A percentile compares a stretch with the other conserved stretches of the same genome.
Evolutionary conservation across 2,888 invertebrate species (phyloP).

Genomic region (Diplolepis rosae): DNA sequence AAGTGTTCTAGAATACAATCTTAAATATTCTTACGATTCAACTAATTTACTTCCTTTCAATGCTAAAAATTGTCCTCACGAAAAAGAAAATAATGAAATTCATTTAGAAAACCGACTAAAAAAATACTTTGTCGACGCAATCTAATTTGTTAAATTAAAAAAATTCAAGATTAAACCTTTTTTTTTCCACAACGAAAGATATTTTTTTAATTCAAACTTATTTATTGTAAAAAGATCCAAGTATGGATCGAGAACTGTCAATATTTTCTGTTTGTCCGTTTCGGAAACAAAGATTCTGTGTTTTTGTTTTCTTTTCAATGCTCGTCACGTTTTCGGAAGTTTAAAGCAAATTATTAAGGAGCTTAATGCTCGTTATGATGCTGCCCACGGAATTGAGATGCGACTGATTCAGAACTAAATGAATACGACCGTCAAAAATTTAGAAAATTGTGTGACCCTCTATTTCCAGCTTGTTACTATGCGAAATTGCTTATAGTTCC

Average conservation of each 20-base stretch:
- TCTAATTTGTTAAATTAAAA: neutral
- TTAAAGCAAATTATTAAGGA: slow-evolving; percentile 19
- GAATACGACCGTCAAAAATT: neutral
- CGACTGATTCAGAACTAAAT: neutral
- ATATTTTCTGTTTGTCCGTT: neutral
- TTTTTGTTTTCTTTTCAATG: neutral
- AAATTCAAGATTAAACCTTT: neutral
- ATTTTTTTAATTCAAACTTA: too few species aligned
- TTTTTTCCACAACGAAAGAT: neutral
- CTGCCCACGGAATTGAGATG: slow-evolving; percentile 12
- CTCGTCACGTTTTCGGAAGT: slow-evolving; percentile 22
- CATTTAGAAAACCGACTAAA: too few species aligned
- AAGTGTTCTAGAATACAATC: neutral
- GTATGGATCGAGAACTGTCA: neutral
- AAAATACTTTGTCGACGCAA: too few species aligned
- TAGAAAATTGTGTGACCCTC: neutral
- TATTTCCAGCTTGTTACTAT: too few species aligned
- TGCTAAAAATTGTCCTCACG: too few species aligned
- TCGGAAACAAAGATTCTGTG: neutral
- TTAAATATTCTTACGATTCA: neutral
- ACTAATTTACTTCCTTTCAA: neutral
- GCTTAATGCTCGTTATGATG: neutral
- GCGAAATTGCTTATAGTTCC: too few species aligned
- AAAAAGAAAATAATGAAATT: too few species aligned
- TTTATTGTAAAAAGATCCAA: too few species aligned